phyloP scores from a whole-genome alignment of 2,888 invertebrate genomes.

The Calameuta pallipes region DNA sequence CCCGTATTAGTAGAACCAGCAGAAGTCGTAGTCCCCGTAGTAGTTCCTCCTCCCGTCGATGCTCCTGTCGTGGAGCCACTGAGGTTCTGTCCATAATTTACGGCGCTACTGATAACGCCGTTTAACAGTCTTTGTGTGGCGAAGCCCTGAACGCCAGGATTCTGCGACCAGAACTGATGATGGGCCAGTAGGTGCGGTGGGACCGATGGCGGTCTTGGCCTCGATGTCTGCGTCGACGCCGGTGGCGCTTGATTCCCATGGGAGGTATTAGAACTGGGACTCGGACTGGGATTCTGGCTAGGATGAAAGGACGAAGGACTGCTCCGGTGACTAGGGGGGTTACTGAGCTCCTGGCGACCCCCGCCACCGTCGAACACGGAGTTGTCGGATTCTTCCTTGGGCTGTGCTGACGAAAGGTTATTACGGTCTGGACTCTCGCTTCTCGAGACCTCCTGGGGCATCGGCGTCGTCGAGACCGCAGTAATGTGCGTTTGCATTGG shows the following conservation, averaged over 20 bases:
- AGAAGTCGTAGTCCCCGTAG: conserved; percentile 30
- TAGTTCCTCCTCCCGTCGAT: conserved; percentile 9
- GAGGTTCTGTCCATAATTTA: conserved; percentile 58
- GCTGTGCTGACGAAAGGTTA: conserved; percentile 50
- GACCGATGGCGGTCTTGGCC: conserved; percentile 67
- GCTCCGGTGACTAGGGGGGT: conserved; percentile 41
- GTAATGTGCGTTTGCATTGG: conserved; percentile 67
- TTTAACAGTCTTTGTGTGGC: conserved; percentile 62
- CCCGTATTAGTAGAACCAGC: conserved; percentile 26
- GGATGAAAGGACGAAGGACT: conserved; percentile 61
- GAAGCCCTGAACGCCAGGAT: conserved; percentile 59
- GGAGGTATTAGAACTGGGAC: conserved; percentile 51
- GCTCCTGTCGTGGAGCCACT: conserved; percentile 28
- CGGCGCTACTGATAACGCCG: conserved; percentile 61
- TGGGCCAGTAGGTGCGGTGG: conserved; percentile 68
- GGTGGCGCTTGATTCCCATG: conserved; percentile 34
- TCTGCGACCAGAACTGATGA: conserved; percentile 65
- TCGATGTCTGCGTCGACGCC: conserved; percentile 49
- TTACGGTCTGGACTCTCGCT: conserved; percentile 55
- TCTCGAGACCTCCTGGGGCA: conserved; percentile 53
- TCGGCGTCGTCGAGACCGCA: conserved; percentile 60
- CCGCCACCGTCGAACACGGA: conserved; percentile 71
- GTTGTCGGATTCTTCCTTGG: conserved; percentile 68
- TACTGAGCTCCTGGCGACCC: conserved; percentile 31
- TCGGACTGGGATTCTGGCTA: conserved; percentile 54